Percentiles rank a stretch among this genome's conserved stretches.
Evolutionary conservation across 2,113 vertebrate genomes (phyloP).

Genomic region (Archilochus colubris): DNA sequence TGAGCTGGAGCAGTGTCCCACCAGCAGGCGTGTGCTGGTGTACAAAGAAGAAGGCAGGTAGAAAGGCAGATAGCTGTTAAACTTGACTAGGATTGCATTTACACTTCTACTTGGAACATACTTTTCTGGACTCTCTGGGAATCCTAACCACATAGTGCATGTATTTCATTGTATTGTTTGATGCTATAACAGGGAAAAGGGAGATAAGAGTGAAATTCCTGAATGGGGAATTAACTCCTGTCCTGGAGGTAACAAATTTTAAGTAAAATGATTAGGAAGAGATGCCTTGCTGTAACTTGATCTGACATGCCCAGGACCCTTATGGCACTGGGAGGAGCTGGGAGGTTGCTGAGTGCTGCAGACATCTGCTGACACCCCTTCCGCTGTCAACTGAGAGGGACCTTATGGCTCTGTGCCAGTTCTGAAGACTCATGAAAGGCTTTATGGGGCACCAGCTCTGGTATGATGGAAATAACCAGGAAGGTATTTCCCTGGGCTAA

Average conservation of each 20-base stretch:
- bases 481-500: conserved; percentile 8
- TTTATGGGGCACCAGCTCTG: conserved; percentile 2
- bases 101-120: neutral
- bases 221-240: neutral
- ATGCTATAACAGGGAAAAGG: neutral
- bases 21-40: accelerated
- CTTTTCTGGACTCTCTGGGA: neutral
- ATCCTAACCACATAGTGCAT: neutral
- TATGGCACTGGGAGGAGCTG: neutral
- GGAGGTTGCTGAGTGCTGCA: neutral
- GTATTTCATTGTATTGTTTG: neutral
- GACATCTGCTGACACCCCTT: accelerated
- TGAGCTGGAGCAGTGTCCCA: accelerated
- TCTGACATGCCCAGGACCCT: neutral
- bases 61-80: neutral
- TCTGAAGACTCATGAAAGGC: neutral
- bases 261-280: neutral
- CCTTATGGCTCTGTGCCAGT: neutral
- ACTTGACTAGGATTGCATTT: neutral
- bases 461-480: conserved; percentile 32
- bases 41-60: neutral
- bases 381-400: accelerated
- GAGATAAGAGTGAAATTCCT: neutral
- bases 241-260: neutral
- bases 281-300: neutral